These are phyloP conservation scores for Harpalus rufipes DNA, from an alignment of 2,888 invertebrate species.

Conservation along the genomic window DNA sequence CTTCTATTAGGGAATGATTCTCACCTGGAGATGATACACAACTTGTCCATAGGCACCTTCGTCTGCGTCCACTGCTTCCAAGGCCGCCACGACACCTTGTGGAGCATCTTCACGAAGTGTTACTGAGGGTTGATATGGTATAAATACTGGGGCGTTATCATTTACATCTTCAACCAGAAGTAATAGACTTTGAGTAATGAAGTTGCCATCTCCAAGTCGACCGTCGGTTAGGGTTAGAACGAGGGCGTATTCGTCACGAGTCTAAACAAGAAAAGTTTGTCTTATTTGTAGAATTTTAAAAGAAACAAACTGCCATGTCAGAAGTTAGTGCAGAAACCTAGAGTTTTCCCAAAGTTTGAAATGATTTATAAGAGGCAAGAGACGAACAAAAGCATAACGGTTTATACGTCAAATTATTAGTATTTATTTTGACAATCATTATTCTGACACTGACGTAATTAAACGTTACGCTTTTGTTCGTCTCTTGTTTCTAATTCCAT, in stretches of 20 bases:
- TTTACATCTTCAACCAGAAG: conserved; percentile 94
- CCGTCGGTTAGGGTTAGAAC: conserved; percentile 94
- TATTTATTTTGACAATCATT: too few species aligned
- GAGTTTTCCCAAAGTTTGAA: too few species aligned
- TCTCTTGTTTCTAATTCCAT: too few species aligned
- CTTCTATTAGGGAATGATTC: background rate
- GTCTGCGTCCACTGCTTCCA: conserved; percentile 93
- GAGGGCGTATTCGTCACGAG: conserved; percentile 92
- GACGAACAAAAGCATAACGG: too few species aligned
- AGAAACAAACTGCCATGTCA: too few species aligned
- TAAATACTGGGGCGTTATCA: conserved; percentile 93
- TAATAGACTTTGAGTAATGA: conserved; percentile 92
- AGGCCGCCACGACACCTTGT: conserved; percentile 86
- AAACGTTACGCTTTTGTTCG: too few species aligned
- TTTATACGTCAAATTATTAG: too few species aligned
- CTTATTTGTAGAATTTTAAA: too few species aligned
- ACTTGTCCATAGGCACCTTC: conserved; percentile 96
- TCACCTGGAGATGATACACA: conserved; percentile 85
- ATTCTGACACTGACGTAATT: too few species aligned
- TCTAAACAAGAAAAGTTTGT: conserved; percentile 77
- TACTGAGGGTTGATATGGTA: conserved; percentile 90
- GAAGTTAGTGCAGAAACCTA: too few species aligned
- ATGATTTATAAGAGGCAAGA: too few species aligned
- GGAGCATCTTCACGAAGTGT: conserved; percentile 88
- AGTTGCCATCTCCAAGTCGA: conserved; percentile 91